phyloP scores from a whole-genome alignment of 2,113 vertebrate species.

The Rissa tridactyla region DNA sequence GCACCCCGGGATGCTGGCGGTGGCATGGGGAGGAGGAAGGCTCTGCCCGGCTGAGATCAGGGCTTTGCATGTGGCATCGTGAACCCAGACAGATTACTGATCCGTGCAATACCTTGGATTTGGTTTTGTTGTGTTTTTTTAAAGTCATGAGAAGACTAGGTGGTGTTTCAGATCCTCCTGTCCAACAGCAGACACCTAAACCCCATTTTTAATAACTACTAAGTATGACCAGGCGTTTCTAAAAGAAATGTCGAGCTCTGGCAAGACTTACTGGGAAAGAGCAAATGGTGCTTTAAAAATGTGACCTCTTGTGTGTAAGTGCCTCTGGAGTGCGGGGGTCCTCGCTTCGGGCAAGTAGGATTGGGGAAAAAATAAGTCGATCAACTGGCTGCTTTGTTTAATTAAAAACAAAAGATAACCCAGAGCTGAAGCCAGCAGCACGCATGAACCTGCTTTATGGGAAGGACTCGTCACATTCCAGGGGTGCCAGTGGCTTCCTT shows the following conservation, averaged over 20 bases:
- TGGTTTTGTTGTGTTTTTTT: not conserved
- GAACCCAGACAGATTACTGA: not conserved
- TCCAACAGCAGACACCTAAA: not conserved
- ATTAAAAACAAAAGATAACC: not conserved
- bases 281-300: not conserved
- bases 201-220: not conserved
- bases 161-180: not conserved
- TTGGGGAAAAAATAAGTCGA: not conserved
- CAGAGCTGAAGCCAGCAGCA: not conserved
- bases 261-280: not conserved
- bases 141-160: not conserved
- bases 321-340: not conserved
- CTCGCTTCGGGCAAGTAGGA: not conserved
- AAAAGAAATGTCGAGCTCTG: not conserved
- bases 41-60: not conserved
- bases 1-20: not conserved
- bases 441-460: not conserved
- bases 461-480: not conserved
- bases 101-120: not conserved
- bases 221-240: not conserved
- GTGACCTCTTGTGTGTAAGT: not conserved
- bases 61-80: not conserved
- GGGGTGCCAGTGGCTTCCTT: not conserved
- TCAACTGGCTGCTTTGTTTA: not conserved
- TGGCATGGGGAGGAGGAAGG: not conserved